Conservation (phyloP, 2,888 invertebrate species). For the Volucella zonaria region DNA sequence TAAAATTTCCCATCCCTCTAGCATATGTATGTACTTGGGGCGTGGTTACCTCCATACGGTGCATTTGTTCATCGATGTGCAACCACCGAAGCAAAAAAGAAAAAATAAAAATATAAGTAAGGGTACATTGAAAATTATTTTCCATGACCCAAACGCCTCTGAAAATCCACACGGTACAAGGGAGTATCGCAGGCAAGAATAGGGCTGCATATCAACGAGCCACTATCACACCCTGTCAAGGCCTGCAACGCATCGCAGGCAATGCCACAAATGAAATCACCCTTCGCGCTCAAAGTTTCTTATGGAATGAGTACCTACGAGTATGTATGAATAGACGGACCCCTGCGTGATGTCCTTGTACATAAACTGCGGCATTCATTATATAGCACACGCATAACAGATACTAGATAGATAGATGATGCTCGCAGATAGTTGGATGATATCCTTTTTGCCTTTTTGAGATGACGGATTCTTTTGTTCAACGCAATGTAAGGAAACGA, state of each 20-base stretch:
- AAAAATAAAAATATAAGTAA: background rate
- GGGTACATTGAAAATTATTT: constrained; percentile 71
- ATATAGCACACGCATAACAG: constrained; percentile 51
- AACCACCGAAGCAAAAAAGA: constrained; percentile 57
- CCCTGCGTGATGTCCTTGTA: constrained; percentile 49
- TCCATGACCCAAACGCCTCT: constrained; percentile 74
- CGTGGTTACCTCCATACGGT: constrained; percentile 67
- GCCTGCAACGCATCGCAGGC: constrained; percentile 53
- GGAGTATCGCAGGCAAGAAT: constrained; percentile 73
- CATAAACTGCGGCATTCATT: constrained; percentile 35
- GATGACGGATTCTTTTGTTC: constrained; percentile 71
- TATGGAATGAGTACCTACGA: no score
- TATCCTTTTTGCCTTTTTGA: constrained; percentile 66
- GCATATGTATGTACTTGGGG: constrained; percentile 57
- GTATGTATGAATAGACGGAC: constrained; percentile 43
- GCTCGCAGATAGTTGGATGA: constrained; percentile 59
- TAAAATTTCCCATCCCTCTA: constrained; percentile 52
- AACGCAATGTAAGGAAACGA: constrained; percentile 60
- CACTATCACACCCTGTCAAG: constrained; percentile 70
- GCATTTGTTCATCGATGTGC: constrained; percentile 64
- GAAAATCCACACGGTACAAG: constrained; percentile 73
- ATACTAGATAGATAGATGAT: constrained; percentile 55
- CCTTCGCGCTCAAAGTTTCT: constrained; percentile 36
- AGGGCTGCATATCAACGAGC: constrained; percentile 69
- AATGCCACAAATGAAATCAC: constrained; percentile 50